Conservation (phyloP, 2,888 invertebrate genomes). For the Lissonota sp. region DNA sequence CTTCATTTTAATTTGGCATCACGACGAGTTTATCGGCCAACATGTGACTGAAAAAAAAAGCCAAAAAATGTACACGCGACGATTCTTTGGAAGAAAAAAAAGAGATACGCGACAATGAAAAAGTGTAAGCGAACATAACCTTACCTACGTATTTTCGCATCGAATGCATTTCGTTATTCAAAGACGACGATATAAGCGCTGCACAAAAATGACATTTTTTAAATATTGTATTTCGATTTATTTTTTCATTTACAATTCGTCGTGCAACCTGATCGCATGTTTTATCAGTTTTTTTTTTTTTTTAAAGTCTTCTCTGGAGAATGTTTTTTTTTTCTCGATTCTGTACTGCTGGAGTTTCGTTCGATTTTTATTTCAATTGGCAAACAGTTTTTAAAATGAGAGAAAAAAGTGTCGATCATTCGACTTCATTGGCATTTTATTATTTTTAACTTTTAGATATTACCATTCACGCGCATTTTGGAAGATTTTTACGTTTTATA, state of each 20-base stretch:
- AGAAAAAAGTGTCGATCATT: too few species aligned
- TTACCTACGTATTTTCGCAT: conserved; percentile 63
- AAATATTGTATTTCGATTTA: background rate
- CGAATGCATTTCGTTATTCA: conserved; percentile 53
- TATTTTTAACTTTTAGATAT: too few species aligned
- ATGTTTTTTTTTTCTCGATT: too few species aligned
- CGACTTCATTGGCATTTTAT: too few species aligned
- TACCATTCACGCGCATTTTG: too few species aligned
- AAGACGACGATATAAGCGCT: conserved; percentile 29
- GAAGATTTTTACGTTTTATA: background rate
- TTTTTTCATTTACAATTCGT: background rate
- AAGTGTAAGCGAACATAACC: conserved; percentile 44
- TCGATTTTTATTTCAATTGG: too few species aligned
- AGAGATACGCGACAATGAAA: conserved; percentile 2
- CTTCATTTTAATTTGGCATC: conserved; percentile 79
- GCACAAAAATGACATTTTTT: conserved; percentile 43
- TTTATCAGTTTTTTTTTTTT: background rate
- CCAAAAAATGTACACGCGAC: background rate
- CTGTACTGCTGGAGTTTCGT: too few species aligned
- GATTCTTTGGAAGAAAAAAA: background rate
- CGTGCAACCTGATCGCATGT: background rate
- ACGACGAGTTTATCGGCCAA: conserved; percentile 56
- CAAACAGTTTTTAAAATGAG: too few species aligned
- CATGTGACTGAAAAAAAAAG: conserved; percentile 50
- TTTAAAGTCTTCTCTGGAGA: too few species aligned